A percentile compares a stretch with the other conserved stretches of the same genome.
These are phyloP conservation scores for Chaitophorus viminalis DNA, from an alignment of 2,888 invertebrate genomes.

Conservation along the genomic window DNA sequence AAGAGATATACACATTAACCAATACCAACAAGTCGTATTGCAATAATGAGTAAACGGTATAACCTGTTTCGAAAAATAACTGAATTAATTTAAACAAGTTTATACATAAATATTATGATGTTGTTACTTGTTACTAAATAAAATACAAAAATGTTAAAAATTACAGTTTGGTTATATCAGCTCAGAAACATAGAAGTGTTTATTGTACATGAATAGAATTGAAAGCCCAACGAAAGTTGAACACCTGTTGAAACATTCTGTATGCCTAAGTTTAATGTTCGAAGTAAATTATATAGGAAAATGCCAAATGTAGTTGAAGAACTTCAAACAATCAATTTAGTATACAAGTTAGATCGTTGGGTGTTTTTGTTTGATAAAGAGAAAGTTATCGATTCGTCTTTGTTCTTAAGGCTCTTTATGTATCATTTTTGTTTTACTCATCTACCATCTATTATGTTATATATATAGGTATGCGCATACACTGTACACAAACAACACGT, in stretches of 20 bases:
- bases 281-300: slow-evolving; percentile 5
- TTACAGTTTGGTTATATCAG: slow-evolving; percentile 4
- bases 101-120: slow-evolving; percentile 37
- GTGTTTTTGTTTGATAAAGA: slow-evolving; percentile 48
- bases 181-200: slow-evolving; percentile 24
- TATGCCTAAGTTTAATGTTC: background rate
- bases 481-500: background rate
- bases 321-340: background rate
- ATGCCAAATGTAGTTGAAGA: slow-evolving; percentile 3
- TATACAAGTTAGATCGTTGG: background rate
- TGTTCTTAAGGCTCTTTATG: slow-evolving; percentile 39
- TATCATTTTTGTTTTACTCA: slow-evolving; percentile 13
- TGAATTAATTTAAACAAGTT: slow-evolving; percentile 57
- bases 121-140: slow-evolving; percentile 18
- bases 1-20: slow-evolving; percentile 34
- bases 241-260: slow-evolving; percentile 51
- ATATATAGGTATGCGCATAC: background rate
- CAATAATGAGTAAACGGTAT: slow-evolving; percentile 48
- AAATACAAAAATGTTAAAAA: slow-evolving; percentile 17
- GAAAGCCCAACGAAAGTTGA: slow-evolving; percentile 53
- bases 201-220: background rate
- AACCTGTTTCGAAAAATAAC: slow-evolving; percentile 52
- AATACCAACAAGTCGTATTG: slow-evolving; percentile 32
- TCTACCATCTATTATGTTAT: slow-evolving; percentile 9
- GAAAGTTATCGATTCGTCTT: slow-evolving; percentile 59